Conservation (phyloP, 2,888 invertebrate species). For the Andrena trimmerana region DNA sequence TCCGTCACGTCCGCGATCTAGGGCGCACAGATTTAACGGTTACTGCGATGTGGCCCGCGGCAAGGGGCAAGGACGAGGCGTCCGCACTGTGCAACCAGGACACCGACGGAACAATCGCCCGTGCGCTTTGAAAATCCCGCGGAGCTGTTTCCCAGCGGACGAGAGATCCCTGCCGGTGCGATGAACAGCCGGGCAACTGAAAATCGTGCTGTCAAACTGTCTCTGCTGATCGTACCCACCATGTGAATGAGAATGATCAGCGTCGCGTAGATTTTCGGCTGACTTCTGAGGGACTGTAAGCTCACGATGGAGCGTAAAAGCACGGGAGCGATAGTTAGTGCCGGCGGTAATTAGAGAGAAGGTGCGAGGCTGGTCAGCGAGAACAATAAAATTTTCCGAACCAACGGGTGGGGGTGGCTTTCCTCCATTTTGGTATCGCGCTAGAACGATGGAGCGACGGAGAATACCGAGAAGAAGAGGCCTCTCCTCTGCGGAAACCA, state of each 20-base stretch:
- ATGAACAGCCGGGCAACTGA: no score
- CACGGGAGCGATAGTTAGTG: conserved; percentile 43
- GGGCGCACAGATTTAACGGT: no score
- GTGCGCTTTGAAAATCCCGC: no score
- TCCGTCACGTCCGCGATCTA: neutral
- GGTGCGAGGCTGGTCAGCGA: no score
- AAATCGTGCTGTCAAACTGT: neutral
- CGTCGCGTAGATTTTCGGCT: neutral
- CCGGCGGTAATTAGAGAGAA: conserved; percentile 44
- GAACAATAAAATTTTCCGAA: neutral
- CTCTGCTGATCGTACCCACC: neutral
- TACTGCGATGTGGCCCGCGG: no score
- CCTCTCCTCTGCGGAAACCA: conserved; percentile 69
- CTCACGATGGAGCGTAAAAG: conserved; percentile 29
- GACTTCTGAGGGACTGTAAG: neutral
- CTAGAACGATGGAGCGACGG: conserved; percentile 60
- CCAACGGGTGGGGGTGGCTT: conserved; percentile 16
- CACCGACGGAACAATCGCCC: no score
- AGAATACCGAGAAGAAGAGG: conserved; percentile 73
- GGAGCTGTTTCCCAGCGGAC: neutral
- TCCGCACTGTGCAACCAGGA: no score
- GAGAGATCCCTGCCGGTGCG: neutral
- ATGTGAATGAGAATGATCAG: conserved; percentile 18
- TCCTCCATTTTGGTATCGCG: conserved; percentile 31
- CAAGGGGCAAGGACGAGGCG: no score